Conservation (phyloP, 2,797 vertebrate genomes). For the Chaunax sp. region DNA sequence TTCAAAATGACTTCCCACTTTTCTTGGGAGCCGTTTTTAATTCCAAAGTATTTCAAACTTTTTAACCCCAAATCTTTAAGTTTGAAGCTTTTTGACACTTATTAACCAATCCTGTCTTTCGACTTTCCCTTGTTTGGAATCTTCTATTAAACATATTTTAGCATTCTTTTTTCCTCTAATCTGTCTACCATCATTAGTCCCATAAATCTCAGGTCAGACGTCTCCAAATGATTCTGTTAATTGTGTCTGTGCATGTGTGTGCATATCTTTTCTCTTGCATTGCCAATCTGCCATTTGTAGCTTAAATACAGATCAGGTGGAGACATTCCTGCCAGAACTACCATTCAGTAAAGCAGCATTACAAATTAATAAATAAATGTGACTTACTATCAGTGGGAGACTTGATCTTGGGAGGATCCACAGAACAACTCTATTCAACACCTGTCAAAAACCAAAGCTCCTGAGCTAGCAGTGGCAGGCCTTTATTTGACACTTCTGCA, state of each 20-base stretch:
- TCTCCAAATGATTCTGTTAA: constrained; percentile 3
- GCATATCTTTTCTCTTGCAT: too few relatives aligned
- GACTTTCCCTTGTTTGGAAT: constrained; percentile 1
- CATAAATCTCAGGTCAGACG: constrained; percentile 8
- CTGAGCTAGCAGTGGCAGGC: too few relatives aligned
- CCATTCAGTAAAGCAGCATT: too few relatives aligned
- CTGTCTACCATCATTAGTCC: constrained; percentile 1
- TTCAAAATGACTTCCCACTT: constrained; percentile 26
- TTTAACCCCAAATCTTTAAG: constrained; percentile 1
- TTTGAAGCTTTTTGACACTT: not conserved
- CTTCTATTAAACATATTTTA: not conserved
- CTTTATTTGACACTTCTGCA: too few relatives aligned
- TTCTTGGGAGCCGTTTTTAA: not conserved
- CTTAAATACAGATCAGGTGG: too few relatives aligned
- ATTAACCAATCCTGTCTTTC: constrained; percentile 6
- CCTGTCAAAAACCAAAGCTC: too few relatives aligned
- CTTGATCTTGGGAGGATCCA: too few relatives aligned
- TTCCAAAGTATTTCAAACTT: constrained; percentile 3
- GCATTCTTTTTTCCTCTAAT: not conserved
- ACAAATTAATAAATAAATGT: too few relatives aligned
- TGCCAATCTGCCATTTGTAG: too few relatives aligned
- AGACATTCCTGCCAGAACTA: too few relatives aligned
- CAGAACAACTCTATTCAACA: too few relatives aligned
- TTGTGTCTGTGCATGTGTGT: constrained; percentile 5
- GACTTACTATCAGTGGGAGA: too few relatives aligned